Percentiles rank a stretch among this genome's conserved stretches.
phyloP scores from a whole-genome alignment of 2,888 invertebrate species.

The Mesorhabditis belari region DNA sequence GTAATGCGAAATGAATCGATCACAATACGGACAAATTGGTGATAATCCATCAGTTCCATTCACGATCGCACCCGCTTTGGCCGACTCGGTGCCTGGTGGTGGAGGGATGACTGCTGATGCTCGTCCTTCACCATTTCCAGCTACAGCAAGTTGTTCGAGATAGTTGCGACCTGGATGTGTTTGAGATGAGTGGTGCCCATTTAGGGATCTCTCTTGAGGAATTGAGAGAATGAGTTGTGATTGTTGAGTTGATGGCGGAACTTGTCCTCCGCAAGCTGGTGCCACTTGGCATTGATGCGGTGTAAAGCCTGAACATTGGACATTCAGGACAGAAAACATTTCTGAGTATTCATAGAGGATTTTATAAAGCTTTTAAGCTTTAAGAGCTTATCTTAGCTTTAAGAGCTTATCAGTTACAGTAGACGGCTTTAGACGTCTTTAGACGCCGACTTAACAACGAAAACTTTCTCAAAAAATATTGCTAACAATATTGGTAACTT shows the following conservation, averaged over 20 bases:
- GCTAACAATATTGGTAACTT: no score
- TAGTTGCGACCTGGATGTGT: slow-evolving; percentile 36
- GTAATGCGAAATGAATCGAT: slow-evolving; percentile 47
- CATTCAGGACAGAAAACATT: no score
- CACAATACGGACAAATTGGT: slow-evolving; percentile 47
- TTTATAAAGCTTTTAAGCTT: no score
- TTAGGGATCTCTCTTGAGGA: background rate
- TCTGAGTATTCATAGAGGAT: no score
- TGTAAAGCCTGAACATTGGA: background rate
- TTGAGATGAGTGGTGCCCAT: background rate
- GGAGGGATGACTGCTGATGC: slow-evolving; percentile 8
- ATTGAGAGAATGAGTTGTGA: background rate
- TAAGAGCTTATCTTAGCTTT: no score
- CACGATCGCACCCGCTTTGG: slow-evolving; percentile 23
- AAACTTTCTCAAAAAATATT: no score
- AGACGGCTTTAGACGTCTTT: no score
- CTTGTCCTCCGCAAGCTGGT: no score
- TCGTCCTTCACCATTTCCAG: slow-evolving; percentile 8
- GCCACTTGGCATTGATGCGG: background rate
- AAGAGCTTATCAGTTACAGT: no score
- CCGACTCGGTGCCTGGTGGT: slow-evolving; percentile 22
- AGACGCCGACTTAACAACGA: no score
- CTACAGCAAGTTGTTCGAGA: slow-evolving; percentile 32
- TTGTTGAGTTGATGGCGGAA: no score
- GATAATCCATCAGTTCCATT: slow-evolving; percentile 39